Evolutionary conservation across 2,797 vertebrate species (phyloP), one percentile per base, ranked within the genome.

Genomic region (Acestrorhynchus altus): DNA sequence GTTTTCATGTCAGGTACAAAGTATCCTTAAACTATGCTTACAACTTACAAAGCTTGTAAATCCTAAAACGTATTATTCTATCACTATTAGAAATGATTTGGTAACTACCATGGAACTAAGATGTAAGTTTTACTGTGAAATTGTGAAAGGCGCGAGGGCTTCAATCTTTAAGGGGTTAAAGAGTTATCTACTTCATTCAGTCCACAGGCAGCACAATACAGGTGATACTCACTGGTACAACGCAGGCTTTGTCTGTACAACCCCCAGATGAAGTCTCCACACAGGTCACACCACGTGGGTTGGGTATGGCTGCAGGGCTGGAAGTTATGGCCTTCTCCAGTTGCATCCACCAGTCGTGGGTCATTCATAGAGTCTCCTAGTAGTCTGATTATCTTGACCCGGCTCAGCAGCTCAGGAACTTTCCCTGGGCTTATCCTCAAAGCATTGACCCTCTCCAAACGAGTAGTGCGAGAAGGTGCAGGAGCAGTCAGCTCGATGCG

Each of bases 251-350:
- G 97, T 84, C 94, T 96, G 90, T 95, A 96, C 56, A 98, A 92
- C 39, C 96, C 96, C 98, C 96, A 99, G 90, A 98, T 95, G 91
- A 99, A 98, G 72, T 98, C 96, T 31, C 98, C 98, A 85, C 98
- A 99, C 83, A 98, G 91, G 86, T 99, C 98, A 88, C 98, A 99
- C 97, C 97, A 99, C 88, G 95, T 96, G 79, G 96, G 95, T 64
- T 96, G 95, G 20, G 95, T 90, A 46, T 95, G 91, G 80, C 94
- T 92, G 52, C 93, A 93, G 0, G 96, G 93, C 86, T 94, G 94
- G 90, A 99, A 97, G 87, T 94, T 88, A 61, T 99, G 98, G 4
- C 95, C 96, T 56, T 84, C 83, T 20, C 92, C 96, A 0, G 85
- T 86, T n/a, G 85, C 78, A 40, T 80, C 78, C 13, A 75, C 47